A percentile compares a stretch with the other conserved stretches of the same genome.
phyloP scores from a whole-genome alignment of 2,888 invertebrate species.

The Liodrosophila aerea region DNA sequence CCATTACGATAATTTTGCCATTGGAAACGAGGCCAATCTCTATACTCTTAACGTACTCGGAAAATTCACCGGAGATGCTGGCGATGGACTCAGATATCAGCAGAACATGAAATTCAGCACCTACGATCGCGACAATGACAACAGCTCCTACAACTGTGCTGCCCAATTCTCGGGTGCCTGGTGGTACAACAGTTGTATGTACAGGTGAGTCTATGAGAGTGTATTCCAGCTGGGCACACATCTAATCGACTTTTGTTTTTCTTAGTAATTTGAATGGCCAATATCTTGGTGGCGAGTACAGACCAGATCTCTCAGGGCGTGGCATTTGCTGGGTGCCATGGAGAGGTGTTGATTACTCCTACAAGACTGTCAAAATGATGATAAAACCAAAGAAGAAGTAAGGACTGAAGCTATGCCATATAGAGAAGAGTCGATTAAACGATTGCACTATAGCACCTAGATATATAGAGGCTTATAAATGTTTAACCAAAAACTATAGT shows the following conservation, averaged over 20 bases:
- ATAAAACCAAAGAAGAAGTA: conserved; percentile 83
- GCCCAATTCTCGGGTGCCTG: conserved; percentile 87
- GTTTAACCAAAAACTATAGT: too few relatives aligned
- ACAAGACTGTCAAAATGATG: conserved; percentile 86
- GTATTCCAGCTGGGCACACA: too few relatives aligned
- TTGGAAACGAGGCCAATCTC: conserved; percentile 86
- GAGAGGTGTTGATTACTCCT: conserved; percentile 75
- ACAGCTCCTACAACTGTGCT: conserved; percentile 86
- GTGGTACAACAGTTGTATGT: conserved; percentile 89
- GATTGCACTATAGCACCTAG: too few relatives aligned
- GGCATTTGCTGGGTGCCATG: conserved; percentile 82
- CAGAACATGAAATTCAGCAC: conserved; percentile 88
- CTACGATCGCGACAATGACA: conserved; percentile 86
- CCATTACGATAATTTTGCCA: conserved; percentile 85
- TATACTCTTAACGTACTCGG: conserved; percentile 86
- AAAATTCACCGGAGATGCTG: conserved; percentile 85
- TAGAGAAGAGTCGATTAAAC: background rate
- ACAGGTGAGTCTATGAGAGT: conserved; percentile 81
- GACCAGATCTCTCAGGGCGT: conserved; percentile 80
- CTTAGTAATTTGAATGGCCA: conserved; percentile 87
- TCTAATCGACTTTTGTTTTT: too few relatives aligned
- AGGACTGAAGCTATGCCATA: too few relatives aligned
- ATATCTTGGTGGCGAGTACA: conserved; percentile 84
- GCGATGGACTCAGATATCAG: conserved; percentile 87
- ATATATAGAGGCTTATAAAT: too few relatives aligned